Base-by-base conservation (phyloP, 2,888 invertebrate genomes). In the Platerodrilus igneus region DNA sequence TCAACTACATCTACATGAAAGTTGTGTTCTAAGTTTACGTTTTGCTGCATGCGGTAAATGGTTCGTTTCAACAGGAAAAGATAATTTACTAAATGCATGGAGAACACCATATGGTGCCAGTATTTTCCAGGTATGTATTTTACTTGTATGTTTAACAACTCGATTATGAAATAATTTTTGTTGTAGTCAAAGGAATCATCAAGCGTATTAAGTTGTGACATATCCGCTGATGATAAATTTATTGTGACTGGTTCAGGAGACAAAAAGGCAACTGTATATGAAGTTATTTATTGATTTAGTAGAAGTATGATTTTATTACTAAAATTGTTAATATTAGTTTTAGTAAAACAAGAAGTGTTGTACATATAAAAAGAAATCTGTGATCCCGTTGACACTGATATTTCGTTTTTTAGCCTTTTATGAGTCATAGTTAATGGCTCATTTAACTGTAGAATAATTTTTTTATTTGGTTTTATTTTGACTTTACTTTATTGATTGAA, bases 171-270 rank as follows among this genome's bases (percentile, higher is more conserved):
- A 3, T 20, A 36, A 34, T 41, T 65, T 58, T 47, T 59, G 52
- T 35, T 75, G 37, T 78, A 86, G 86, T 86, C 86, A 56, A 93
- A 93, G 73, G 95, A 95, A 75, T 88, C 91, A 16, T 93, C 93
- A 48, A 93, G 93, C 58, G 94, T 95, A 56, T 77, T 96, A 50
- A 92, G 93, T 72, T 95, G 94, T 74, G 95, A 95, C 78, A 94
- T 95, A 63, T 93, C 94, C 34, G 83, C 86, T 32, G 94, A 96
- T 71, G 94, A 95, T 74, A 92, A 92, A 65, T 93, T 90, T 73
- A 92, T 95, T 55, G 92, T 95, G 58, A 94, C 94, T 33, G 95
- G 95, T 48, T 93, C 93, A 23, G 94, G 94, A 41, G 94, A 95
- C 75, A 94, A 94, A 73, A 94, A 94, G 66, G 94, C 94, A 49